Base-by-base conservation (phyloP, 2,113 vertebrate genomes). In the Grammatotria lemairii region DNA sequence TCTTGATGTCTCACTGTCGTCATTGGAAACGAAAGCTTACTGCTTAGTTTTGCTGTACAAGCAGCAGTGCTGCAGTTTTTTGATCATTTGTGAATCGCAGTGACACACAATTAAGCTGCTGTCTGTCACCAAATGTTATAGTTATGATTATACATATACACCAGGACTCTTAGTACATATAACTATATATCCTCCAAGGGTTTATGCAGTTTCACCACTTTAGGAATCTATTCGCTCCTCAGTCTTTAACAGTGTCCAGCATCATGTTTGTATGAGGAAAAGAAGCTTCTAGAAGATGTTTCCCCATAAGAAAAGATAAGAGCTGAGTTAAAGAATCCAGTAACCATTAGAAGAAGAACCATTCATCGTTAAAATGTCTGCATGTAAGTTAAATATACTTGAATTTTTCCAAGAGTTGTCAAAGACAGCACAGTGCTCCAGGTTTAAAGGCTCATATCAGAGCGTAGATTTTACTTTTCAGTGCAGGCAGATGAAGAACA, bases 31-130 rank as follows among this genome's bases (percentile, higher is more conserved):
- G 0, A 60, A 60, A 33, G 2, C 16, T 35, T 31, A 26, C 54
- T 0, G 0, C 54, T 57, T 57, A 57, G 54, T 14, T 26, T 57
- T 5, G 23, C 23, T 26, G 54, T 57, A 57, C 54, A 26, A 14
- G 23, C 54, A 57, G 54, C 21, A 26, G 23, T 26, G 55, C 58
- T 63, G 28, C 58, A 63, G 28, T 0, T 4, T 0, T 60, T 63
- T 63, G 4, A 63, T 63, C 58, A 63, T 63, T 35, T 63, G 58
- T 63, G 58, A 63, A 63, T 35, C 2, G 4, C 31, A 11, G 16
- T 35, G 58, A 63, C 2, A 35, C 58, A 63, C 16, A 33, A 35
- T 1, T 2, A 35, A 63, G 0, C 9, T 35, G 0, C 58, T 63
- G 58, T 33, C 16, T 19, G 58, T 33, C 58, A 63, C 28, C 16